Evolutionary conservation across 2,797 vertebrate species (phyloP), one percentile per base, ranked within the genome.

Genomic region (Leuciscus waleckii): DNA sequence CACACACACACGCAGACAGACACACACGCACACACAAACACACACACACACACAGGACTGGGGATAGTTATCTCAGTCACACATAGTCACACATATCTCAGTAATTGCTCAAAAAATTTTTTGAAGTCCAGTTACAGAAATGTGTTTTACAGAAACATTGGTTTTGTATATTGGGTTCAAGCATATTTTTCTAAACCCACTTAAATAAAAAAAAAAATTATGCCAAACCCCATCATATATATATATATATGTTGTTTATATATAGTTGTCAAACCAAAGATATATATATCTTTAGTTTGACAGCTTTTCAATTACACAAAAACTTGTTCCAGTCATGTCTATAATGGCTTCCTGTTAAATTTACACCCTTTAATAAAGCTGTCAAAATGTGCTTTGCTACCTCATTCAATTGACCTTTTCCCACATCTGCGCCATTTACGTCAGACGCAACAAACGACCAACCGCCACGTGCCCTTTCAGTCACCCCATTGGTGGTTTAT

Each of bases 351-450:
- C 37, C 9, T 3, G 37, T 69, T 68, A 58, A 77, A 84, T 78
- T 70, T 49, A 73, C 51, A 51, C 21, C 7, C 29, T 71, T 79
- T 85, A 85, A 79, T 79, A 79, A 61, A 85, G 67, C 76, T 85
- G 83, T 85, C 83, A 85, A 79, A 13, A 37, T 58, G 16, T 69
- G 19, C 46, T 41, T 26, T 71, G 76, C 54, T 71, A 49, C 76
- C 76, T 85, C 76, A 49, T 61, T 41, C 75, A 49, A 13, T 43
- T 85, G 76, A 85, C 83, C 76, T 85, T 85, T 85, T 63, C 49
- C 16, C 67, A 39, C 75, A 10, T 78, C 39, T 78, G 51, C 26
- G 13, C 11, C 58, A 78, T 84, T 71, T 84, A 78, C 37, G 19
- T 84, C 51, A 84, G 26, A 82, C 41, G 1, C 17, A 23, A 65